These are phyloP conservation scores for Drosophila maculinotata DNA, from an alignment of 2,888 invertebrate genomes.

Conservation along the genomic window DNA sequence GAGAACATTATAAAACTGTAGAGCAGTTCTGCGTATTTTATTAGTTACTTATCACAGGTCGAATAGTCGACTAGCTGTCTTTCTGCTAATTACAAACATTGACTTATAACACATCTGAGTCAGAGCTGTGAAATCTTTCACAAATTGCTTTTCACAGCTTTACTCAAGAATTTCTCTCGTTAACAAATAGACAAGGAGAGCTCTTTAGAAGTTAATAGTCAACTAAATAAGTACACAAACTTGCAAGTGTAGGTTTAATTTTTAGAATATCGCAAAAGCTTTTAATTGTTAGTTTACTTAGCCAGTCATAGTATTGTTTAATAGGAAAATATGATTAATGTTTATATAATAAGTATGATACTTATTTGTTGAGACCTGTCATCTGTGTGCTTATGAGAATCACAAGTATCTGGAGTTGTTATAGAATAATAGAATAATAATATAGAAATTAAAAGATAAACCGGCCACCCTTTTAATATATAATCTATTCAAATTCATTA, in stretches of 20 bases:
- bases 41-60: neutral
- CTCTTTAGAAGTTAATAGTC: conserved; percentile 1
- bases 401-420: too few relatives aligned
- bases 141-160: neutral
- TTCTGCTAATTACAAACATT: conserved; percentile 14
- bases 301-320: neutral
- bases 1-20: too few relatives aligned
- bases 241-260: neutral
- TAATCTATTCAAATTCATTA: too few relatives aligned
- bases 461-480: too few relatives aligned
- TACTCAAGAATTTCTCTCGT: conserved; percentile 14
- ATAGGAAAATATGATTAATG: neutral
- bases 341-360: neutral
- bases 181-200: conserved; percentile 3
- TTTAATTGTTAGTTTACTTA: conserved; percentile 7
- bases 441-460: neutral
- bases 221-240: neutral
- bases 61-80: neutral
- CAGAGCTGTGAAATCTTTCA: neutral
- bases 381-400: too few relatives aligned
- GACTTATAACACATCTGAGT: conserved; percentile 1
- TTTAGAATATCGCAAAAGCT: neutral
- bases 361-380: too few relatives aligned
- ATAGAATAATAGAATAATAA: neutral
- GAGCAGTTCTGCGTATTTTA: conserved; percentile 1